phyloP scores from a whole-genome alignment of 2,888 invertebrate genomes.

The Acrobasis repandana region DNA sequence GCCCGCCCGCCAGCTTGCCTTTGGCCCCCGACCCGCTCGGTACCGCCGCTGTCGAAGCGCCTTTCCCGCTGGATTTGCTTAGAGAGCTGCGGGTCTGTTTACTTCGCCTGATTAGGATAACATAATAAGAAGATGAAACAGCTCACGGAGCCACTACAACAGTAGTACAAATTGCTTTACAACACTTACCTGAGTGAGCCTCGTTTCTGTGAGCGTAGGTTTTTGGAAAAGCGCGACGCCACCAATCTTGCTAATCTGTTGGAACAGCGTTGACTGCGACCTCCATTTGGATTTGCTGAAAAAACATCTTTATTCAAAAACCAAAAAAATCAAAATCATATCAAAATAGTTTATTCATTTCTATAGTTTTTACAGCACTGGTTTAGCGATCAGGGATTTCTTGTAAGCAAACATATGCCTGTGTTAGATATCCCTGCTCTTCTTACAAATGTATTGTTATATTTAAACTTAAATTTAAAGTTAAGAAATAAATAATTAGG shows the following conservation, averaged over 20 bases:
- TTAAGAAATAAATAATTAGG: no score
- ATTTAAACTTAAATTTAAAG: no score
- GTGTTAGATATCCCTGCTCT: no score
- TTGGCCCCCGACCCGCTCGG: constrained; percentile 33
- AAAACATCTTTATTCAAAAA: constrained; percentile 26
- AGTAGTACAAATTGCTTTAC: no score
- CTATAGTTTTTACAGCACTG: no score
- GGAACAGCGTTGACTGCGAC: constrained; percentile 78
- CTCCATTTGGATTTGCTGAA: constrained; percentile 61
- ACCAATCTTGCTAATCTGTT: constrained; percentile 89
- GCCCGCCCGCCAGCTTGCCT: constrained; percentile 46
- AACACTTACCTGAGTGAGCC: constrained; percentile 57
- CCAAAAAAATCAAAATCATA: no score
- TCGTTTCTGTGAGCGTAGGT: constrained; percentile 85
- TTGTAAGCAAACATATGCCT: no score
- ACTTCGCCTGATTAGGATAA: constrained; percentile 49
- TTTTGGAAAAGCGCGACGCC: constrained; percentile 86
- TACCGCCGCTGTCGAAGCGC: constrained; percentile 31
- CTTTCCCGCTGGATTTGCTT: constrained; percentile 47
- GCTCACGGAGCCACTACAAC: no score
- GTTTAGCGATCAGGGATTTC: no score
- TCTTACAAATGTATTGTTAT: no score
- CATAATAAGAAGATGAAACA: not conserved
- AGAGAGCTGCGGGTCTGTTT: constrained; percentile 57
- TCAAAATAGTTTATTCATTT: no score